Base-by-base conservation (phyloP, 2,888 invertebrate genomes). In the Pardosa pseudoannulata region DNA sequence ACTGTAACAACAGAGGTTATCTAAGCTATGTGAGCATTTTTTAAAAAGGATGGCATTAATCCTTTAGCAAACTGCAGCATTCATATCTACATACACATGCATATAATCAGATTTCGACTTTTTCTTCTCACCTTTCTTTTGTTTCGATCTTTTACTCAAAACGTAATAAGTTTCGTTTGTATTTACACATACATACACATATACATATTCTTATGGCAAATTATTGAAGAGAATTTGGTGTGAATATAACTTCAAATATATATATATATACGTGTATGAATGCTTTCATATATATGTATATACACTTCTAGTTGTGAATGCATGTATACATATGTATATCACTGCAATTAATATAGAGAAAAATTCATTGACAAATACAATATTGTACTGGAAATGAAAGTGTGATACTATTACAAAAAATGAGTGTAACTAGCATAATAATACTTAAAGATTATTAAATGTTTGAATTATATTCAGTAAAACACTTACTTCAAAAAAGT, bases 11-110 rank as follows among this genome's bases (percentile, higher is more conserved):
- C 41, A 39, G 29, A 64, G 39, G 56, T 56, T 32, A n/a, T 13
- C 41, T 72, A 41, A 31, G 23, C 79, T 79, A 72, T 72, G 79
- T 79, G 79, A 79, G 79, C 79, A 79, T 62, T 65, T 70, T 78
- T 68, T 79, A 32, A n/a, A 29, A 65, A 31, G 39, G 31, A 64
- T 23, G 56, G 67, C 75, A 67, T 39, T n/a, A 75, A 31, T 28
- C 32, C 31, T 27, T 39, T 27, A 75, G 41, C 46, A 67, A 67
- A 13, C 41, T 46, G 6, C 46, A 16, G 27, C 39, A 41, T 64
- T 39, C 64, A 39, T 62, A 62, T n/a, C 50, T 27, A 68, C 32
- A 62, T 46, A 46, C 46, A 79, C 36, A 79, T 79, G 16, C 16
- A 6, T 16, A 13, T 46, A 11, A 16, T 46, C 1, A 46, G 41